Evolutionary conservation across 2,888 invertebrate species (phyloP), one percentile per base, ranked within the genome.

Genomic region (Ophraella communa): DNA sequence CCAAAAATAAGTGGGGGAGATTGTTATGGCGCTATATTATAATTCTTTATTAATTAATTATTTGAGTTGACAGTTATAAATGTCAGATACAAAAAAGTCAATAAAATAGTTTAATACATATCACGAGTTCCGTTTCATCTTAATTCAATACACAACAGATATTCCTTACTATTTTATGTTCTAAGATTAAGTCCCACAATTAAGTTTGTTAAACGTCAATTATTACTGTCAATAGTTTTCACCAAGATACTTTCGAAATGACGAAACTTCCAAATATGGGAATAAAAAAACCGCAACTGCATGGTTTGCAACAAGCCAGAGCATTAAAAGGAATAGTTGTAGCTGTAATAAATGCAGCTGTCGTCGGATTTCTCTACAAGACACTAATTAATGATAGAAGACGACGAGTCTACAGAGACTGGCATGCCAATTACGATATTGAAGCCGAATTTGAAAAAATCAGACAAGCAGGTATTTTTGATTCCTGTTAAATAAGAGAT

Each of bases 391-490:
- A 64, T 11, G 58, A 66, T 4, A 63, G 45, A 11, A 65, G 66
- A 33, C 44, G 51, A 18, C 42, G 11, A 35, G 42, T 17, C 0
- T 70, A 67, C 24, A 56, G 51, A 30, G 62, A 68, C 10, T 73
- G 70, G 47, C 69, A 71, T 42, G 66, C 52, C 8, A 67, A 65
- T 53, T 72, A 73, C 51, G 71, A 71, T 35, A 66, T 68, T 24
- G 71, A 73, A 7, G 66, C 68, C 11, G 72, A 72, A 54, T 73
- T 72, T 24, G 72, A 73, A 27, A 61, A 39, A 55, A 72, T 70
- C 52, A 62, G 67, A 18, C 8, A 56, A 2, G 71, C 64, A 57
- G 65, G 62, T 27, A 18, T 73, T n/a, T 72, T 73, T 55, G 70
- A 72, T 64, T 72, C 71, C 5, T 73, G 74, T 64, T 72, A 65